Conservation (phyloP, 23 tunicate species). For the Ascidia mentula region DNA sequence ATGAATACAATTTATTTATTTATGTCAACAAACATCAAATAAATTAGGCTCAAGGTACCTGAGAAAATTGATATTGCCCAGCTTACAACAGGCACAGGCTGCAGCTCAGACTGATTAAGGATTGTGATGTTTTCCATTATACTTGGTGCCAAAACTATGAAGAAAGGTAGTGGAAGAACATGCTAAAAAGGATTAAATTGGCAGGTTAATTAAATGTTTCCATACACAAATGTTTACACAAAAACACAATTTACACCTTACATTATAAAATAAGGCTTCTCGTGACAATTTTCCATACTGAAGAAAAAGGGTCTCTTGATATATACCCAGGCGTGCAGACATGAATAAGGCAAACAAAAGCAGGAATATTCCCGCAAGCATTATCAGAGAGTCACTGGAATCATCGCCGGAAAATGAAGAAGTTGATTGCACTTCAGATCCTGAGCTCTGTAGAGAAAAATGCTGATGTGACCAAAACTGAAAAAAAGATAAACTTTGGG, state of each 20-base stretch:
- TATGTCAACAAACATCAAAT: too few relatives aligned
- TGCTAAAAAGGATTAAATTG: conserved; percentile 52
- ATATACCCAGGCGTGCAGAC: conserved; percentile 78
- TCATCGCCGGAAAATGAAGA: background rate
- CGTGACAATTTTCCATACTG: conserved; percentile 69
- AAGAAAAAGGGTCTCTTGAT: conserved; percentile 69
- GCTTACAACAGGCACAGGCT: conserved; percentile 33
- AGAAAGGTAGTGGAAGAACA: conserved; percentile 78
- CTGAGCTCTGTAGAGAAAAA: background rate
- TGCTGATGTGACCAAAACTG: too few relatives aligned
- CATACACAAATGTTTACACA: background rate
- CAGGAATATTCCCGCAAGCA: conserved; percentile 49
- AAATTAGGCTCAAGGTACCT: too few relatives aligned
- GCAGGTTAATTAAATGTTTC: background rate
- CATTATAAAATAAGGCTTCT: conserved; percentile 84
- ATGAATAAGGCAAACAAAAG: conserved; percentile 40
- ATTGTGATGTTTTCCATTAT: conserved; percentile 43
- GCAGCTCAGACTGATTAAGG: conserved; percentile 38
- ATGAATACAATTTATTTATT: too few relatives aligned
- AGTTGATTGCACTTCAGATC: background rate
- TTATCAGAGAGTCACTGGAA: conserved; percentile 14
- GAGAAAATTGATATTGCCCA: too few relatives aligned
- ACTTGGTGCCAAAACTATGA: conserved; percentile 63
- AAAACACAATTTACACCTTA: conserved; percentile 50
- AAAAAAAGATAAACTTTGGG: too few relatives aligned